These are phyloP conservation scores for Cassiopea andromeda DNA, from an alignment of 30 jellyfish, hydroid and myxozoan genomes.

Conservation along the genomic window DNA sequence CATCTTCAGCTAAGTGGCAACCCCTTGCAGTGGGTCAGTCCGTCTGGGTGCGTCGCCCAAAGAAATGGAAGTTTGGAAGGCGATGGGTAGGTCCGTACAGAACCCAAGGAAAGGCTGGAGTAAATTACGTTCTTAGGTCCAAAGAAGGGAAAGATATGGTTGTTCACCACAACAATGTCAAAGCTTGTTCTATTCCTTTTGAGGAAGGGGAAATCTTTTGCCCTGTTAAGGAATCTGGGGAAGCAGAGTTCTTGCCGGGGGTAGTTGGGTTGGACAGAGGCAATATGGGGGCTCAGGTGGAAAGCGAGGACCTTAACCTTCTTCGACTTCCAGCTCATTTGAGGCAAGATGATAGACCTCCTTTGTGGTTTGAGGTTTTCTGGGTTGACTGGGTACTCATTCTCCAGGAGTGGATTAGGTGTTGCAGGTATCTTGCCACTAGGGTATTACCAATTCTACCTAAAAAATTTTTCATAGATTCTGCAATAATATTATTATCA, in stretches of 20 bases:
- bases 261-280: not conserved
- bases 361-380: not conserved
- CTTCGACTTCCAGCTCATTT: not conserved
- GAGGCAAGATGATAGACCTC: not conserved
- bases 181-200: not conserved
- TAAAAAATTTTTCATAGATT: too few relatives aligned
- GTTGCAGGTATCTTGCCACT: too few relatives aligned
- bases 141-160: not conserved
- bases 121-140: not conserved
- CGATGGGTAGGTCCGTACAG: not conserved
- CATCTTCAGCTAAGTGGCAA: not conserved
- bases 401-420: too few relatives aligned
- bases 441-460: too few relatives aligned
- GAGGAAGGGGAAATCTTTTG: not conserved
- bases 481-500: too few relatives aligned
- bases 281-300: not conserved
- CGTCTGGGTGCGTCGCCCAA: slow-evolving; percentile 25
- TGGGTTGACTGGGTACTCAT: too few relatives aligned
- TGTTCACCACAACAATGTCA: not conserved
- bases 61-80: not conserved
- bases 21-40: slow-evolving; percentile 35
- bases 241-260: not conserved
- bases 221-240: not conserved
- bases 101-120: not conserved
- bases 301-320: not conserved